These are phyloP conservation scores for Probosciger aterrimus DNA, from an alignment of 2,113 vertebrate species.

Conservation along the genomic window DNA sequence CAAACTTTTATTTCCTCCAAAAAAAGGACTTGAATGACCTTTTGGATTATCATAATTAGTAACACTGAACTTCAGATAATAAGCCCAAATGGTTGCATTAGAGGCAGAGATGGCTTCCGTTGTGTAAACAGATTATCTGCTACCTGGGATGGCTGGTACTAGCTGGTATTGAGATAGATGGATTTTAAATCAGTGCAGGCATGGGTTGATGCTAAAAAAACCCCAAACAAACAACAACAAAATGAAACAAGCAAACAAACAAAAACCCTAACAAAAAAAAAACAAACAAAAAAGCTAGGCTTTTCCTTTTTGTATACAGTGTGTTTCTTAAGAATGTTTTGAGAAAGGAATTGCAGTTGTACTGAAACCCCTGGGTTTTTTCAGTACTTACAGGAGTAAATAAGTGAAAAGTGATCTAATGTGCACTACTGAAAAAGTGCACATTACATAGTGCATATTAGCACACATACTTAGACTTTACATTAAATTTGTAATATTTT, in stretches of 20 bases:
- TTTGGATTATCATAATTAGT: background rate
- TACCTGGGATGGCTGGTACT: background rate
- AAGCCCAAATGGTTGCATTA: background rate
- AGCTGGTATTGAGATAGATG: background rate
- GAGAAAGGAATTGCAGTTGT: background rate
- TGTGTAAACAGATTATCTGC: background rate
- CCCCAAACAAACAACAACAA: background rate
- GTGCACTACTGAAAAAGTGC: background rate
- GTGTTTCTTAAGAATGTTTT: background rate
- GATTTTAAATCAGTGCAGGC: background rate
- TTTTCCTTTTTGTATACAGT: background rate
- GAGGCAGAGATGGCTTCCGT: background rate
- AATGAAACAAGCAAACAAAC: background rate
- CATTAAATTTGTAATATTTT: background rate
- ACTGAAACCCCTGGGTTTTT: background rate
- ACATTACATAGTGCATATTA: background rate
- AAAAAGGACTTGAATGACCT: background rate
- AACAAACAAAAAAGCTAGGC: background rate
- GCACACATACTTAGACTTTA: background rate
- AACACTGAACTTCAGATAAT: background rate
- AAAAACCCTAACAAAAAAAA: background rate
- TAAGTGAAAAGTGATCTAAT: background rate
- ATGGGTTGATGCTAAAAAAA: background rate
- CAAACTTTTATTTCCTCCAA: background rate
- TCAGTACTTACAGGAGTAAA: background rate